Conservation (phyloP, 2,888 invertebrate species). For the Spisula subtruncata region DNA sequence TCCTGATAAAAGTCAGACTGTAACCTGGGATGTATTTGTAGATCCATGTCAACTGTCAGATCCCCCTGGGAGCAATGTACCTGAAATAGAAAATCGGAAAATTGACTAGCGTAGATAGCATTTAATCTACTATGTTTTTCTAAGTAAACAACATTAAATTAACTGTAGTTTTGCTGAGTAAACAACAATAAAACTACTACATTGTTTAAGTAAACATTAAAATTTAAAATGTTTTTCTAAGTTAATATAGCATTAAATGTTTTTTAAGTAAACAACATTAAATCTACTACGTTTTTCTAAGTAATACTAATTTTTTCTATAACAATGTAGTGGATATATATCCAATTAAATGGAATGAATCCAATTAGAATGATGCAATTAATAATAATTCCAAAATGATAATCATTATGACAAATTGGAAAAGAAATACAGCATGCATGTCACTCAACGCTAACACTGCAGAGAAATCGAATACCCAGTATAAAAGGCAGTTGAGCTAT, state of each 20-base stretch:
- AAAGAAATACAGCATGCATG: too few species aligned
- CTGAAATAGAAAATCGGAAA: slow-evolving; percentile 48
- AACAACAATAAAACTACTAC: background rate
- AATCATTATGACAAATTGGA: too few species aligned
- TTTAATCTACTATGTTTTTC: background rate
- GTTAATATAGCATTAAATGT: too few species aligned
- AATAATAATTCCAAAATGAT: too few species aligned
- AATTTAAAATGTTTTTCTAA: background rate
- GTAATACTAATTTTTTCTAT: too few species aligned
- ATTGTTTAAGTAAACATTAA: background rate
- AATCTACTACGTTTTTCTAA: background rate
- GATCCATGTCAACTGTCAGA: slow-evolving; percentile 53
- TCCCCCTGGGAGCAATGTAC: slow-evolving; percentile 67
- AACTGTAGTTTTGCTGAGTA: background rate
- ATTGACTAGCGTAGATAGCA: slow-evolving; percentile 17
- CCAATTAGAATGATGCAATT: too few species aligned
- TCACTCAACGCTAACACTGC: too few species aligned
- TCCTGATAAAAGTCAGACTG: slow-evolving; percentile 70
- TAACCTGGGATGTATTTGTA: slow-evolving; percentile 57
- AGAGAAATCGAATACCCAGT: too few species aligned
- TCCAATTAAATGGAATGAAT: too few species aligned
- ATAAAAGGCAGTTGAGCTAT: too few species aligned
- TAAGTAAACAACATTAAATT: background rate
- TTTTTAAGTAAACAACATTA: background rate
- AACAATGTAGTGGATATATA: too few species aligned